Evolutionary conservation across 2,797 vertebrate genomes (phyloP).

Genomic region (Microctenopoma stevenorrisi): DNA sequence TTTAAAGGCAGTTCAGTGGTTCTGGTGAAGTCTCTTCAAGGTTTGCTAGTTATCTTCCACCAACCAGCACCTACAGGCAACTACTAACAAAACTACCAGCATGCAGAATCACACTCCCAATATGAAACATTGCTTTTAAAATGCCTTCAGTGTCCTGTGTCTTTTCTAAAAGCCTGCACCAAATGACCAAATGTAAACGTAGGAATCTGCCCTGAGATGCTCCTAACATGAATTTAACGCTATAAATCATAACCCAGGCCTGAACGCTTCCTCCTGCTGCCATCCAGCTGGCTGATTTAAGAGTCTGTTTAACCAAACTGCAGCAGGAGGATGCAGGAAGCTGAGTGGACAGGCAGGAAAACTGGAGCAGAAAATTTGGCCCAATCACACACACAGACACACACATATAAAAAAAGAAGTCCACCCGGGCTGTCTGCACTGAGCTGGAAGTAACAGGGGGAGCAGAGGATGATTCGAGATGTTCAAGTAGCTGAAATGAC

Average conservation of each 20-base stretch:
- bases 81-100: too few species aligned
- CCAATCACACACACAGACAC: slow-evolving; percentile 62
- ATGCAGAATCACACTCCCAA: too few species aligned
- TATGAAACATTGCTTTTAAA: too few species aligned
- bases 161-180: background rate
- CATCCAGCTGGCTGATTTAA: slow-evolving; percentile 56
- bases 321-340: slow-evolving; percentile 47
- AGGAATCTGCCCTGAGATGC: background rate
- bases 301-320: slow-evolving; percentile 52
- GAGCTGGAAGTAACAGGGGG: slow-evolving; percentile 31
- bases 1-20: too few species aligned
- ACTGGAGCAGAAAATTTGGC: slow-evolving; percentile 85
- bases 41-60: too few species aligned
- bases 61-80: too few species aligned
- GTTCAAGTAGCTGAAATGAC: slow-evolving; percentile 16
- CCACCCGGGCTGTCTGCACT: slow-evolving; percentile 14
- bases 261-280: slow-evolving; percentile 36
- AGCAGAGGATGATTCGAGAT: background rate
- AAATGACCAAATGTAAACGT: background rate
- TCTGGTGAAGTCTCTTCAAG: too few species aligned
- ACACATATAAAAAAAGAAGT: slow-evolving; percentile 2
- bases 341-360: slow-evolving; percentile 58
- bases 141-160: too few species aligned
- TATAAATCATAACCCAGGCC: slow-evolving; percentile 23
- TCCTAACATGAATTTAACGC: slow-evolving; percentile 9